These are phyloP conservation scores for Dasypus novemcinctus DNA, from an alignment of 2,113 vertebrate genomes.

Conservation along the genomic window DNA sequence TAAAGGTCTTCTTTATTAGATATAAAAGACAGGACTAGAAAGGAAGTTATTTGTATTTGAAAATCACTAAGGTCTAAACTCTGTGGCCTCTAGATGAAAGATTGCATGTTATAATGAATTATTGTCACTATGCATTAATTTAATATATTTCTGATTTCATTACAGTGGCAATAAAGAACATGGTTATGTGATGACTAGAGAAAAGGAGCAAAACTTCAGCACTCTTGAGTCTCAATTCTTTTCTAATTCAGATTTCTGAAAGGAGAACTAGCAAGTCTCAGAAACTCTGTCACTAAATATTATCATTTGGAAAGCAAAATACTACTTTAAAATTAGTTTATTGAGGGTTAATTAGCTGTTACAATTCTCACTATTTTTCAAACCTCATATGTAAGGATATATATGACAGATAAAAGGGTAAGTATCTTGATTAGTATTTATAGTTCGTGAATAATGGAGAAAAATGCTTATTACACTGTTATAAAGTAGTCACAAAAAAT, in stretches of 20 bases:
- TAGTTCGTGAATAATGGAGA: background rate
- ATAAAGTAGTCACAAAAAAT: background rate
- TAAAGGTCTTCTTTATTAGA: background rate
- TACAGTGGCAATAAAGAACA: background rate
- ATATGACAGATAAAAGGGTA: background rate
- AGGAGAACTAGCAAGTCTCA: background rate
- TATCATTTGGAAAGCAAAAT: background rate
- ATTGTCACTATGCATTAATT: background rate
- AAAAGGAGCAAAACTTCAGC: background rate
- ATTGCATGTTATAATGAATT: background rate
- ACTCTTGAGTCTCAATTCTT: background rate
- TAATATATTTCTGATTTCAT: background rate
- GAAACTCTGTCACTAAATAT: background rate
- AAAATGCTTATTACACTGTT: background rate
- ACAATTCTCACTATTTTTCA: background rate
- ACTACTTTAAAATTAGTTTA: background rate
- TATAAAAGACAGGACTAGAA: background rate
- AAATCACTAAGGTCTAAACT: background rate
- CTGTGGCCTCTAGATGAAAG: background rate
- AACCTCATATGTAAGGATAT: background rate
- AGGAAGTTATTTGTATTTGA: background rate
- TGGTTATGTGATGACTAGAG: background rate
- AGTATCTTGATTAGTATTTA: background rate
- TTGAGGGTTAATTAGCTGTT: background rate
- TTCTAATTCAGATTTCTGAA: background rate